Conservation (phyloP, 2,797 vertebrate species). For the Lophotriccus pileatus region DNA sequence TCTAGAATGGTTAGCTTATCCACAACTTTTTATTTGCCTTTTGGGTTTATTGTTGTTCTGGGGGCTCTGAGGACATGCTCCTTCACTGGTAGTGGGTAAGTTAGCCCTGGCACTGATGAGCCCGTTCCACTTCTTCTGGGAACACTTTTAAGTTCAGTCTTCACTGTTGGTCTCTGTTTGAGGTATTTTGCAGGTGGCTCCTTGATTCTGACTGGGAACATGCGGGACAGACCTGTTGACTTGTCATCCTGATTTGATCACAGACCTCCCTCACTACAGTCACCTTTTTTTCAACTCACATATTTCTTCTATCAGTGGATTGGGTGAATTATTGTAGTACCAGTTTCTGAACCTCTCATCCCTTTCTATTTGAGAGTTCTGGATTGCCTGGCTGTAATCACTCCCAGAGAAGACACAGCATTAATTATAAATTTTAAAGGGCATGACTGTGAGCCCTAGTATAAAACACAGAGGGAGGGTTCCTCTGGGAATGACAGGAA, state of each 20-base stretch:
- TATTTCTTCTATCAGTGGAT: not conserved
- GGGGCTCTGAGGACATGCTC: not conserved
- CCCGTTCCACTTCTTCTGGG: not conserved
- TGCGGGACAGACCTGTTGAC: rapidly evolving
- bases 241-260: not conserved
- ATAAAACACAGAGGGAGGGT: not conserved
- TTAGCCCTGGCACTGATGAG: not conserved
- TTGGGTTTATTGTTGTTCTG: not conserved
- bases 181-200: not conserved
- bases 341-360: not conserved
- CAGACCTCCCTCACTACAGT: not conserved
- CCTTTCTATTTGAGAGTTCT: not conserved
- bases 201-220: not conserved
- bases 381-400: not conserved
- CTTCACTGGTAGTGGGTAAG: rapidly evolving
- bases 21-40: not conserved
- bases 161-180: not conserved
- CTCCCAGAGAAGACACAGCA: not conserved
- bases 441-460: not conserved
- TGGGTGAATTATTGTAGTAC: not conserved
- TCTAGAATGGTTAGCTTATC: not conserved
- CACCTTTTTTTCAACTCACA: not conserved
- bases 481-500: not conserved
- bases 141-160: rapidly evolving
- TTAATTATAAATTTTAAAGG: not conserved